Conservation (phyloP, 2,888 invertebrate genomes). For the Folsomia candida region DNA sequence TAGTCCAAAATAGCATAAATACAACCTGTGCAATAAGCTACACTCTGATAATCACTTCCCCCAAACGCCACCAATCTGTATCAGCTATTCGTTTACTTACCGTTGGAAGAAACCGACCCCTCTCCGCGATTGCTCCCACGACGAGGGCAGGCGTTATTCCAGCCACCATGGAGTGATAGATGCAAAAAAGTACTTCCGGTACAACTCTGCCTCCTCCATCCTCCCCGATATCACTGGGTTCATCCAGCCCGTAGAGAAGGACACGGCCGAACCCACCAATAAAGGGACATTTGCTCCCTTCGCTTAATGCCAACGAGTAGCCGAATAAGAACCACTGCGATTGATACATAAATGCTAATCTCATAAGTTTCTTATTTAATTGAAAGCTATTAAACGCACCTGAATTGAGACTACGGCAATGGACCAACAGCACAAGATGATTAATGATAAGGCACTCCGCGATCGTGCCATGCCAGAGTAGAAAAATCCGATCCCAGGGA, state of each 20-base stretch:
- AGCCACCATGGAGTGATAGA: constrained; percentile 45
- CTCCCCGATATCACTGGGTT: too few relatives aligned
- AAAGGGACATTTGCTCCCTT: constrained; percentile 10
- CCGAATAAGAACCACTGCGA: constrained; percentile 46
- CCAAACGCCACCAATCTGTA: too few relatives aligned
- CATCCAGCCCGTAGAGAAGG: constrained; percentile 24
- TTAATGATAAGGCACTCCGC: constrained; percentile 38
- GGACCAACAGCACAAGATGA: constrained; percentile 40
- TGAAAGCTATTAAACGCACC: constrained; percentile 18
- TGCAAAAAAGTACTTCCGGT: constrained; percentile 43
- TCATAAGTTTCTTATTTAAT: neutral
- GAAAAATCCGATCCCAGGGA: constrained; percentile 45
- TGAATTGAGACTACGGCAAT: constrained; percentile 47
- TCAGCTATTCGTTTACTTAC: too few relatives aligned
- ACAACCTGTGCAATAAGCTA: constrained; percentile 36
- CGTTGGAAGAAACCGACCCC: constrained; percentile 41
- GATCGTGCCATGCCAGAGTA: constrained; percentile 44
- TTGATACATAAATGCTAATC: neutral
- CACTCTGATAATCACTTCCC: too few relatives aligned
- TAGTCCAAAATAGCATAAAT: constrained; percentile 41
- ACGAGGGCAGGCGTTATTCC: constrained; percentile 44
- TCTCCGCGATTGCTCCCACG: constrained; percentile 45
- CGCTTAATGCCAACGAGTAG: constrained; percentile 39
- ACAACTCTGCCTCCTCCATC: constrained; percentile 18
- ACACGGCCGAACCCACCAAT: constrained; percentile 41